These are phyloP conservation scores for Coregonus ussuriensis DNA, from an alignment of 2,797 vertebrate species.

Conservation along the genomic window DNA sequence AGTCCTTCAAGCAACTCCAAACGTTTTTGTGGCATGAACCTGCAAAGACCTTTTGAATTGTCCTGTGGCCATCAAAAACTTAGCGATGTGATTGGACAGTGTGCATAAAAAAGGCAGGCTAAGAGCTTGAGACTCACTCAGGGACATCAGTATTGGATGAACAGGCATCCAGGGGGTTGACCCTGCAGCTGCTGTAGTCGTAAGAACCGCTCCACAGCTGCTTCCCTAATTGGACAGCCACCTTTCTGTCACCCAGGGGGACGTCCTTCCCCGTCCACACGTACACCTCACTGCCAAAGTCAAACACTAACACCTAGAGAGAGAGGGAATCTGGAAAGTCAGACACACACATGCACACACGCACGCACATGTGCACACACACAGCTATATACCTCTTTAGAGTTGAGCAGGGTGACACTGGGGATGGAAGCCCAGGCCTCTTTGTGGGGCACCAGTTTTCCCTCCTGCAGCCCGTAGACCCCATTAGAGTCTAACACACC, in stretches of 20 bases:
- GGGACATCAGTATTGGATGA: conserved; percentile 63
- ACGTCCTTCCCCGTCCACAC: conserved; percentile 84
- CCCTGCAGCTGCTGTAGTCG: conserved; percentile 77
- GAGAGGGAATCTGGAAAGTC: background rate
- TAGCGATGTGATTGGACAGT: conserved; percentile 1
- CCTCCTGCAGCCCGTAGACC: conserved; percentile 77
- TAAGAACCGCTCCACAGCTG: conserved; percentile 78
- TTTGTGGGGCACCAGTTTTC: conserved; percentile 79
- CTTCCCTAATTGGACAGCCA: conserved; percentile 80
- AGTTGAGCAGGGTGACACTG: conserved; percentile 76
- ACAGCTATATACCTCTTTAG: conserved; percentile 52
- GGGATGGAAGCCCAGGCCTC: conserved; percentile 81
- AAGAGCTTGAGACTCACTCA: conserved; percentile 64
- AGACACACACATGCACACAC: background rate
- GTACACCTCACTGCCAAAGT: conserved; percentile 82
- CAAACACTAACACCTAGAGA: conserved; percentile 79
- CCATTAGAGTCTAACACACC: conserved; percentile 77
- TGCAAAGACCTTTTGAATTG: background rate
- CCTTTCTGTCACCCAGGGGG: conserved; percentile 77
- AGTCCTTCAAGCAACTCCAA: background rate
- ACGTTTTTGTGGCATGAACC: background rate
- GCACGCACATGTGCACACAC: background rate
- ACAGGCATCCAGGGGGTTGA: conserved; percentile 77
- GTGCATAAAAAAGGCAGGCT: background rate
- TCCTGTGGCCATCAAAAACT: background rate